Evolutionary conservation across 2,888 invertebrate genomes (phyloP).

Genomic region (Sympetrum striolatum): DNA sequence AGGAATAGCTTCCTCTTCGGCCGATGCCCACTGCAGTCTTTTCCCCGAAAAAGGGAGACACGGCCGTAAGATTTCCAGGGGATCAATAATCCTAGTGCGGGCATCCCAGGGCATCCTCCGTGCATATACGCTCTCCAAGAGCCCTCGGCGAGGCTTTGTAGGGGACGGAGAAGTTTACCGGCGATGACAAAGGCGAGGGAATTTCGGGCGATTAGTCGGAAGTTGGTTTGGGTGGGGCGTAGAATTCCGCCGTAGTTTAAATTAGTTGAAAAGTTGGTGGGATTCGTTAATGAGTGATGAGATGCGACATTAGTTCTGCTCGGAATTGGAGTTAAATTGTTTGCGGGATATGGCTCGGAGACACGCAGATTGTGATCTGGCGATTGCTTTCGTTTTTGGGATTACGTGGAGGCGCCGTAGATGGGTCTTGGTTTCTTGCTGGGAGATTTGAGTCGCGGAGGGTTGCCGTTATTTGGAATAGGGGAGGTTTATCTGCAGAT

Average conservation of each 20-base stretch:
- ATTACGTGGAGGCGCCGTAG: not conserved
- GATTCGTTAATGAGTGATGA: not conserved
- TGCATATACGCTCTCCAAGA: too few species aligned
- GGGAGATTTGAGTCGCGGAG: not conserved
- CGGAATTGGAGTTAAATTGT: not conserved
- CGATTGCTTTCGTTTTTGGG: not conserved
- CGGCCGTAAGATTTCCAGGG: constrained; percentile 5
- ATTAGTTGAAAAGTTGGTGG: not conserved
- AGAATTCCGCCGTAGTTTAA: not conserved
- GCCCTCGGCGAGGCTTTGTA: not conserved
- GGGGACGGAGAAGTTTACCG: not conserved
- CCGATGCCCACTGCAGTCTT: not conserved
- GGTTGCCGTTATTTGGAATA: too few species aligned
- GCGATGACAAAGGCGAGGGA: not conserved
- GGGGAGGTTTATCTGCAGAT: too few species aligned
- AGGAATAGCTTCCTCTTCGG: not conserved
- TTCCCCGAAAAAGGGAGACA: not conserved
- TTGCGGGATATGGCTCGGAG: not conserved
- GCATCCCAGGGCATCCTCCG: not conserved
- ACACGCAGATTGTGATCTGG: not conserved
- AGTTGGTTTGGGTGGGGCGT: not conserved
- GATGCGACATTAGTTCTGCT: not conserved
- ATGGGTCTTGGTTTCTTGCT: not conserved
- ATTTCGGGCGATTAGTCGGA: not conserved
- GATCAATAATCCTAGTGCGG: constrained; percentile 21